Percentiles rank a stretch among this genome's conserved stretches.
Conservation (phyloP, 2,113 vertebrate species). For the Neotragus pygmaeus region DNA sequence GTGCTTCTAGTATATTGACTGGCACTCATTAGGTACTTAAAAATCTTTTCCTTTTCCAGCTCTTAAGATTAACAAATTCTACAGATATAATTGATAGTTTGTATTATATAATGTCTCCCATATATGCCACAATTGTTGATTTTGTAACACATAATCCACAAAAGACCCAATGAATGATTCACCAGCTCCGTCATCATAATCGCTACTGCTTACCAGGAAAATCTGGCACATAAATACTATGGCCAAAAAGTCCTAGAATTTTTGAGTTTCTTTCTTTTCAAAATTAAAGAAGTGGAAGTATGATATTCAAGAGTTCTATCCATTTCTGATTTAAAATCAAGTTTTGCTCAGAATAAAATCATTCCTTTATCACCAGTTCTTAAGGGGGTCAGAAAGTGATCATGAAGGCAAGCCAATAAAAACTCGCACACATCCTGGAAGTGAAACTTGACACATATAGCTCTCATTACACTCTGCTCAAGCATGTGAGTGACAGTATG, state of each 20-base stretch:
- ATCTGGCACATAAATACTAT: neutral
- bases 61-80: slow-evolving; percentile 24
- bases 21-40: neutral
- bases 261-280: neutral
- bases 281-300: slow-evolving; percentile 27
- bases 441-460: neutral
- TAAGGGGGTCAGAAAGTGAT: neutral
- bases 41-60: neutral
- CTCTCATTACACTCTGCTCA: neutral
- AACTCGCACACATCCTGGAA: neutral
- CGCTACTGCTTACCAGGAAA: neutral
- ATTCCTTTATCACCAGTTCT: neutral
- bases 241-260: neutral
- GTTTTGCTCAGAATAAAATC: neutral
- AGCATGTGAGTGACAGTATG: neutral
- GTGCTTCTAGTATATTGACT: neutral
- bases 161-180: neutral
- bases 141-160: neutral
- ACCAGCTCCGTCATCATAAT: neutral
- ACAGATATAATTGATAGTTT: neutral
- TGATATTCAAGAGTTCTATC: neutral
- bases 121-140: neutral
- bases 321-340: slow-evolving; percentile 22
- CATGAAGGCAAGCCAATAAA: neutral
- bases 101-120: neutral